Percentiles rank a stretch among this genome's conserved stretches.
phyloP scores from a whole-genome alignment of 2,888 invertebrate genomes.

The Hyalella azteca region DNA sequence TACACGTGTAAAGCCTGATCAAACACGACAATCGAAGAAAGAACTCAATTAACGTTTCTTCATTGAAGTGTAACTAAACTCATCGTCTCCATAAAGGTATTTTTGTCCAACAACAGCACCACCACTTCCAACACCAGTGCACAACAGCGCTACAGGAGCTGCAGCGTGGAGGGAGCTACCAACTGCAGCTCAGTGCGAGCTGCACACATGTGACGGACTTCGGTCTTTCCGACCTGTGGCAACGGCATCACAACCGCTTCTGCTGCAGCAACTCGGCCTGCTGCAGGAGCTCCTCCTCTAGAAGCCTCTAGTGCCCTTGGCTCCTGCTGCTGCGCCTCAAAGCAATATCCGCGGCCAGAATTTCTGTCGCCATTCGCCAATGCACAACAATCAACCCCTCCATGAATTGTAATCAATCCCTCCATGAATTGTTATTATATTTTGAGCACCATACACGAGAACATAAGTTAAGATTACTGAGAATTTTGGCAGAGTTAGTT shows the following conservation, averaged over 20 bases:
- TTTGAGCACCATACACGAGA: no score
- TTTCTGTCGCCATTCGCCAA: no score
- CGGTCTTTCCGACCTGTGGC: background rate
- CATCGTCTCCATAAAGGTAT: no score
- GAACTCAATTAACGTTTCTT: background rate
- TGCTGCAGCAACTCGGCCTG: background rate
- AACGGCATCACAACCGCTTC: background rate
- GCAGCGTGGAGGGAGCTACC: background rate
- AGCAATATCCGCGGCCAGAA: no score
- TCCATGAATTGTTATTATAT: no score
- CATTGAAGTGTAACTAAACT: no score
- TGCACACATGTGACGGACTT: background rate
- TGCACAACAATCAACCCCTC: no score
- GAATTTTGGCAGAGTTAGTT: no score
- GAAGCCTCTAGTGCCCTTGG: background rate
- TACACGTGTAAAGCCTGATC: background rate
- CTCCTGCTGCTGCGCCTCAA: no score
- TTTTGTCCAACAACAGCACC: background rate
- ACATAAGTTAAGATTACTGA: no score
- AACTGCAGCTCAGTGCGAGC: background rate
- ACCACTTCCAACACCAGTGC: background rate
- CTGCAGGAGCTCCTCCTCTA: background rate
- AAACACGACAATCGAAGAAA: background rate
- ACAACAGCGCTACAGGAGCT: constrained; percentile 14
- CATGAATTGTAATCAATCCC: no score